Percentiles rank a stretch among this genome's conserved stretches.
These are phyloP conservation scores for Leucoma salicis DNA, from an alignment of 2,888 invertebrate genomes.

Conservation along the genomic window DNA sequence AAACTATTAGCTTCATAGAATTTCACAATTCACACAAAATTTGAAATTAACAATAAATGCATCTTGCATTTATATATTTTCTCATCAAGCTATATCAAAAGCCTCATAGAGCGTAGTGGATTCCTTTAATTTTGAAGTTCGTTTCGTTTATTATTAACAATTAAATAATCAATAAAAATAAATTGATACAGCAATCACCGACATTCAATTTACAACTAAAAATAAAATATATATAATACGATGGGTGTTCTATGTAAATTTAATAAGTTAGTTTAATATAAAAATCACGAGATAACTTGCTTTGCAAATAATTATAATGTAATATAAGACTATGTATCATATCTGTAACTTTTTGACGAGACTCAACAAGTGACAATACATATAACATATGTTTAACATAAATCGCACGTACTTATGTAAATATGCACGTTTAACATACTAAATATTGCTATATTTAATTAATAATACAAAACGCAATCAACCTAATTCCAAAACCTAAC, in stretches of 20 bases:
- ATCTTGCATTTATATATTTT: no score
- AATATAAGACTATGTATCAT: slow-evolving; percentile 23
- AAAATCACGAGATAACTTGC: no score
- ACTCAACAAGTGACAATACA: slow-evolving; percentile 17
- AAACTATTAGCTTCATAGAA: background rate
- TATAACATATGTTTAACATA: slow-evolving; percentile 9
- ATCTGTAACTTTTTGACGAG: slow-evolving; percentile 24
- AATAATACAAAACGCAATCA: slow-evolving; percentile 57
- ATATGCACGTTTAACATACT: slow-evolving; percentile 28
- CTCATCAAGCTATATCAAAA: background rate
- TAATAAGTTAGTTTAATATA: no score
- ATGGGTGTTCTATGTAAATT: background rate
- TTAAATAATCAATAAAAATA: no score
- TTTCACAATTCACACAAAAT: background rate
- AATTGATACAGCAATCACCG: background rate
- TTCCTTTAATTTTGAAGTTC: background rate
- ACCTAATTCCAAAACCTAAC: slow-evolving; percentile 62
- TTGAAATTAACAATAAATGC: background rate
- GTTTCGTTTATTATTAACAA: background rate
- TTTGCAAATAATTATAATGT: no score
- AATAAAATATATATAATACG: background rate
- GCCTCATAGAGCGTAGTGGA: background rate
- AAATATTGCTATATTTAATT: slow-evolving; percentile 42
- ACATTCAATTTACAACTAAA: background rate
- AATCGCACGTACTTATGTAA: slow-evolving; percentile 15